Conservation (phyloP, 2,113 vertebrate genomes). For the Lampris megalopsis region DNA sequence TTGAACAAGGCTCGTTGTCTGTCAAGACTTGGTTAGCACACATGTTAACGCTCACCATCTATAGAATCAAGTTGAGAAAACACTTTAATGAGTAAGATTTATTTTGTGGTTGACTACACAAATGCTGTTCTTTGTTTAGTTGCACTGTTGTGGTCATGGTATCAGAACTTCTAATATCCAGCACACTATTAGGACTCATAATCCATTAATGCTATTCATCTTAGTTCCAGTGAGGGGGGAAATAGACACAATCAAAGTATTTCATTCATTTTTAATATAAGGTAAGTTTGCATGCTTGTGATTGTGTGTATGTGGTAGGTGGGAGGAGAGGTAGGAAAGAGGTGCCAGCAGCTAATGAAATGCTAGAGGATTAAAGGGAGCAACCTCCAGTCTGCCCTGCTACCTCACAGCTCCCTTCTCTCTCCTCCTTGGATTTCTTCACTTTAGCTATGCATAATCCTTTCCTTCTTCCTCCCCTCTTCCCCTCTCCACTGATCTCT, state of each 20-base stretch:
- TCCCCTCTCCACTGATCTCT: background rate
- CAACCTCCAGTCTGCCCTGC: slow-evolving; percentile 3
- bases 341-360: background rate
- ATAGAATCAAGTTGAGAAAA: background rate
- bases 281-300: background rate
- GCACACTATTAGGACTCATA: too few species aligned
- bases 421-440: background rate
- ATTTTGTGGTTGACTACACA: too few species aligned
- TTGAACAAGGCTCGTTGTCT: slow-evolving; percentile 13
- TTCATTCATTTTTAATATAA: background rate
- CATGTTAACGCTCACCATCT: background rate
- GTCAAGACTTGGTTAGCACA: slow-evolving; percentile 25
- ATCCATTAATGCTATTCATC: too few species aligned
- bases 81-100: too few species aligned
- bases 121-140: too few species aligned
- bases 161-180: too few species aligned
- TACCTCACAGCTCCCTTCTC: slow-evolving; percentile 4
- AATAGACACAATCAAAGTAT: too few species aligned
- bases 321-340: background rate
- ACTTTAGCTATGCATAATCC: background rate
- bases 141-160: too few species aligned
- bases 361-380: background rate
- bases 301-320: background rate
- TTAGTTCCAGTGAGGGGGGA: too few species aligned
- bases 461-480: background rate